Conservation (phyloP, 2,113 vertebrate species). For the Caranx ignobilis region DNA sequence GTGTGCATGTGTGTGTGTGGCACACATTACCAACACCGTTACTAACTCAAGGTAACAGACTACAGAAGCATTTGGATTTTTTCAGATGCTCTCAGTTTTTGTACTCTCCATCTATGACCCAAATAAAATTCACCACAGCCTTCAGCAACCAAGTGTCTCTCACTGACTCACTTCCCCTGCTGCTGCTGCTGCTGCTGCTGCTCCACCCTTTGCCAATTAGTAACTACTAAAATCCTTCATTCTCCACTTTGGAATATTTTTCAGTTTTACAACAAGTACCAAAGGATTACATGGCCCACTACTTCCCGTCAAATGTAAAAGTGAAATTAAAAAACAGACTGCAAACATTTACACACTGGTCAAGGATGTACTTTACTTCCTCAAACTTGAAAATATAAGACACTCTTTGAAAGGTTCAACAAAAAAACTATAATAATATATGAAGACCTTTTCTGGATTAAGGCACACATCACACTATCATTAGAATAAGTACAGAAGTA, state of each 20-base stretch:
- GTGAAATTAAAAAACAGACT: no score
- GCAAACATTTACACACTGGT: no score
- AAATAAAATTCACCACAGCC: neutral
- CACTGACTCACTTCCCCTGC: neutral
- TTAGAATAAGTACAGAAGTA: no score
- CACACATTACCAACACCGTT: constrained; percentile 6
- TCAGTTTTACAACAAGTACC: neutral
- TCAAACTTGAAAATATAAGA: no score
- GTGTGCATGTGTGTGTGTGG: constrained; percentile 8
- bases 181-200: neutral
- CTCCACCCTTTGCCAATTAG: neutral
- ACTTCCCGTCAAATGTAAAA: neutral
- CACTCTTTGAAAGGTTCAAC: no score
- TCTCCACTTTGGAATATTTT: neutral
- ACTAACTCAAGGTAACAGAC: constrained; percentile 8
- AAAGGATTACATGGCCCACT: neutral
- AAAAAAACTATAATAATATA: no score
- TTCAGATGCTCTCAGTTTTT: neutral
- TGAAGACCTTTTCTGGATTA: no score
- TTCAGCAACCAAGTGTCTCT: neutral
- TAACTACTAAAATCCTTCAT: neutral
- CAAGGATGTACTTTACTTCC: no score
- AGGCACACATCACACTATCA: no score
- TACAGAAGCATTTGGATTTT: neutral
- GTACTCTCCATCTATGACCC: neutral